Evolutionary conservation across 2,888 invertebrate species (phyloP).

Genomic region (Drosophila histrio): DNA sequence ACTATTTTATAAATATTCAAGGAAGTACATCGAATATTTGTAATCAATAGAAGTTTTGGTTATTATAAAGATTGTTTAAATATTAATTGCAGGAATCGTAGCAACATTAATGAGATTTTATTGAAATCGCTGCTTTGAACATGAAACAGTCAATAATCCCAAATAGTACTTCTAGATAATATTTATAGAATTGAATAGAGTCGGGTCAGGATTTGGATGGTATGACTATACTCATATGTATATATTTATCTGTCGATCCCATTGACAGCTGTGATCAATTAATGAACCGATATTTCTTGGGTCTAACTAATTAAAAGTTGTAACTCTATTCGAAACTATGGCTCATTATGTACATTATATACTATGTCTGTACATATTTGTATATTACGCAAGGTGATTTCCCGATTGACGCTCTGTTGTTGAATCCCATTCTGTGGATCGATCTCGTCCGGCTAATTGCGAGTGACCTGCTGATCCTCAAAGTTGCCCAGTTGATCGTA

Average conservation of each 20-base stretch:
- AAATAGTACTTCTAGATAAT: neutral
- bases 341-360: slow-evolving; percentile 16
- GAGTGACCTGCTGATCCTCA: neutral
- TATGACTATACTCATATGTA: neutral
- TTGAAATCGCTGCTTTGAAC: too few relatives aligned
- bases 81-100: too few relatives aligned
- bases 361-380: neutral
- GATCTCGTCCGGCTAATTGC: slow-evolving; percentile 8
- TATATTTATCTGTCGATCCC: neutral
- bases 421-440: neutral
- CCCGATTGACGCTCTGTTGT: neutral
- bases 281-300: neutral
- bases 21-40: too few relatives aligned
- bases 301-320: neutral
- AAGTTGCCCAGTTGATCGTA: neutral
- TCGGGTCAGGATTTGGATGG: neutral
- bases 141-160: neutral
- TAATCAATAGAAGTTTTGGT: too few relatives aligned
- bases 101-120: too few relatives aligned
- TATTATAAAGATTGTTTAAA: too few relatives aligned
- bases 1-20: too few relatives aligned
- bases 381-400: neutral
- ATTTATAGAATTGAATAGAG: neutral
- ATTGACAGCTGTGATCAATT: neutral
- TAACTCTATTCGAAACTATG: slow-evolving; percentile 16